Percentiles rank a stretch among this genome's conserved stretches.
These are phyloP conservation scores for Drosophila kurseongensis DNA, from an alignment of 1,140 invertebrate genomes.

Conservation along the genomic window DNA sequence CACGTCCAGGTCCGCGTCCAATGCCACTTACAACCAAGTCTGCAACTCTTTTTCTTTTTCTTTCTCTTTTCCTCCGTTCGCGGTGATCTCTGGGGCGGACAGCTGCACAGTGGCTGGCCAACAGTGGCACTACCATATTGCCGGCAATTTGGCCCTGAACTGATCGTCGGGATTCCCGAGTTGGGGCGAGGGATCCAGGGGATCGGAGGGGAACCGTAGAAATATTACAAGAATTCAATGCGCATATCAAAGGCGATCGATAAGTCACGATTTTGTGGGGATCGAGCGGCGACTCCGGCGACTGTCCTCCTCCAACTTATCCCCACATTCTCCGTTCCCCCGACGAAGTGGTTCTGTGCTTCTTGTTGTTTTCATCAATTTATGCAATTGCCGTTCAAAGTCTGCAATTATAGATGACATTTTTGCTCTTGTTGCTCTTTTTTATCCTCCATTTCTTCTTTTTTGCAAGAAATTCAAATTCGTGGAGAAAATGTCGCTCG, in stretches of 20 bases:
- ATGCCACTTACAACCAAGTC: conserved; percentile 22
- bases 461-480: conserved; percentile 47
- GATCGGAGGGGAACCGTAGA: conserved; percentile 26
- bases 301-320: conserved; percentile 26
- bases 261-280: conserved; percentile 74
- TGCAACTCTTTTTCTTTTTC: conserved; percentile 17
- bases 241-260: conserved; percentile 80
- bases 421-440: conserved; percentile 66
- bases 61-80: conserved; percentile 18
- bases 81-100: conserved; percentile 48
- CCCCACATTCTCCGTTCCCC: not conserved
- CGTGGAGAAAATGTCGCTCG: conserved; percentile 59
- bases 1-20: not conserved
- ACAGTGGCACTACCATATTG: conserved; percentile 65
- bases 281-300: conserved; percentile 37
- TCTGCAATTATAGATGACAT: conserved; percentile 76
- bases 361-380: conserved; percentile 68
- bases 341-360: conserved; percentile 4
- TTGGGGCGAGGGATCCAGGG: not conserved
- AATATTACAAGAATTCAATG: conserved; percentile 82
- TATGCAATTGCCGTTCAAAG: conserved; percentile 78
- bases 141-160: conserved; percentile 67
- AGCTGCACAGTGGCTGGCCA: conserved; percentile 69
- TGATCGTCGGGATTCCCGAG: conserved; percentile 31
- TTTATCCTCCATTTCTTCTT: conserved; percentile 10